These are phyloP conservation scores for Mamestra configurata DNA, from an alignment of 1,140 invertebrate genomes.

Conservation along the genomic window DNA sequence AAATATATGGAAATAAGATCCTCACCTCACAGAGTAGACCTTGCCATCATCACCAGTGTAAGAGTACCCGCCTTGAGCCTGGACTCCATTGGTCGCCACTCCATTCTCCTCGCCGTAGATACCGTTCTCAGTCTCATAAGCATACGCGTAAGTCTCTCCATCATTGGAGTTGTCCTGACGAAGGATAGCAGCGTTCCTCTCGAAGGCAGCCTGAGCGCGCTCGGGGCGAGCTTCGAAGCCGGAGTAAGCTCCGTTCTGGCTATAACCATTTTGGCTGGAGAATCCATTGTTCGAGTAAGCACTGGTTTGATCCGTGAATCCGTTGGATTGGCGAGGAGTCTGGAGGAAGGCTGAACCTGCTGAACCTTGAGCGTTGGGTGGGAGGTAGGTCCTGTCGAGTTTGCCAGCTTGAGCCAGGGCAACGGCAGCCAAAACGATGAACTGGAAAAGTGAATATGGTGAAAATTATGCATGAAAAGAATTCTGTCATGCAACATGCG, in stretches of 20 bases:
- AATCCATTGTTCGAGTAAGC: slow-evolving; percentile 26
- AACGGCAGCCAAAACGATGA: slow-evolving; percentile 69
- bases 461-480: no score
- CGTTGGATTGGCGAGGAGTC: slow-evolving; percentile 61
- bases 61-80: slow-evolving; percentile 55
- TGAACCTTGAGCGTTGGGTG: slow-evolving; percentile 87
- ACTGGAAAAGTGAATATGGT: slow-evolving; percentile 71
- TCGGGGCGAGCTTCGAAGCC: slow-evolving; percentile 60
- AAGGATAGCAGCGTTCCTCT: slow-evolving; percentile 79
- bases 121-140: slow-evolving; percentile 81
- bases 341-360: slow-evolving; percentile 83
- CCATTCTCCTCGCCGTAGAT: slow-evolving; percentile 69
- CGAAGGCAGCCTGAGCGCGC: slow-evolving; percentile 72
- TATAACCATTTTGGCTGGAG: slow-evolving; percentile 29
- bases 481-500: no score
- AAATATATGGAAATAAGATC: no score
- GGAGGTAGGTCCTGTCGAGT: slow-evolving; percentile 89
- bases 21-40: slow-evolving; percentile 70
- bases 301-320: slow-evolving; percentile 31
- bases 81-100: slow-evolving; percentile 70
- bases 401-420: slow-evolving; percentile 72
- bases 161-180: slow-evolving; percentile 65
- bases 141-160: slow-evolving; percentile 75
- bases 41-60: slow-evolving; percentile 69
- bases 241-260: slow-evolving; percentile 43